Evolutionary conservation across 2,113 vertebrate species (phyloP).

Genomic region (Butastur rufipennis): DNA sequence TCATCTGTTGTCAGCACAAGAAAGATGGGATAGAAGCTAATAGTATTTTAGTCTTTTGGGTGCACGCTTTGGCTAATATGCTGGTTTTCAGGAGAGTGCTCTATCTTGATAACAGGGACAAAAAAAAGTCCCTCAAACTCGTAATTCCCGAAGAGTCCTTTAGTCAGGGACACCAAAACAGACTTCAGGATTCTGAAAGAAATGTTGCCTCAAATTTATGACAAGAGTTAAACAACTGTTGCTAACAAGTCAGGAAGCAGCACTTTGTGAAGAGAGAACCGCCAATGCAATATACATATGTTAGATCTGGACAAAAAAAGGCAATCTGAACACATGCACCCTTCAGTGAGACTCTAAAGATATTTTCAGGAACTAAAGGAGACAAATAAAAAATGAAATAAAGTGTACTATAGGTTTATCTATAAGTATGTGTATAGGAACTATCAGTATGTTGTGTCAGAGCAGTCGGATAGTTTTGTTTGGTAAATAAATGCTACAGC

Average conservation of each 20-base stretch:
- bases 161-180: background rate
- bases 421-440: background rate
- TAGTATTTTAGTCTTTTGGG: background rate
- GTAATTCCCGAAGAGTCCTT: background rate
- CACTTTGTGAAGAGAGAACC: background rate
- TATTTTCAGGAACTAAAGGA: background rate
- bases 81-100: background rate
- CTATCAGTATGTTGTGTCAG: background rate
- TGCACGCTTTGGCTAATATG: background rate
- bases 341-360: background rate
- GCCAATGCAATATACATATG: background rate
- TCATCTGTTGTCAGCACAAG: background rate
- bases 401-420: background rate
- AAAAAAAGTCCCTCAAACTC: background rate
- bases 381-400: background rate
- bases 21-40: background rate
- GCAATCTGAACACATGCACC: background rate
- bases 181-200: background rate
- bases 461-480: background rate
- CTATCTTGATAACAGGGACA: background rate
- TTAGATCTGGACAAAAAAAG: background rate
- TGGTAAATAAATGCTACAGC: background rate
- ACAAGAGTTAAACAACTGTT: background rate
- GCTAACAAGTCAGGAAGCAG: background rate
- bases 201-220: background rate